phyloP scores from a whole-genome alignment of 2,113 vertebrate species.

The Lophura nycthemera region DNA sequence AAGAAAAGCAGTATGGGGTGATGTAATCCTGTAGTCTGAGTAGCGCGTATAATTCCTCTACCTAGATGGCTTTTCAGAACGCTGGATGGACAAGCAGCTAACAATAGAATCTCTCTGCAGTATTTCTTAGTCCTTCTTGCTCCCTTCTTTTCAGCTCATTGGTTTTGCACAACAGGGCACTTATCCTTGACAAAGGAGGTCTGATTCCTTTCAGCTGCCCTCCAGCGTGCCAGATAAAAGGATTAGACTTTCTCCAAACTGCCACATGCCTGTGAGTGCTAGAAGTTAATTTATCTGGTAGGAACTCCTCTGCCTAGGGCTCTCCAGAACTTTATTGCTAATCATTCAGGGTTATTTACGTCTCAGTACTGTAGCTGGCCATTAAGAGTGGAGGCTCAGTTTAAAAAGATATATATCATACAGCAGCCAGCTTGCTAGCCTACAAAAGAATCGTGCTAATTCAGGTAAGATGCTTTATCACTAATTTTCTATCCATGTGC shows the following conservation, averaged over 20 bases:
- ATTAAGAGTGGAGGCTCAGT: neutral
- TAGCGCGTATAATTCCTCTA: neutral
- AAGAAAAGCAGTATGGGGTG: slow-evolving; percentile 20
- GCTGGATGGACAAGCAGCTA: neutral
- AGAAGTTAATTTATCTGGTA: neutral
- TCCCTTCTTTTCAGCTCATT: slow-evolving; percentile 27
- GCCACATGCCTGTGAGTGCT: neutral
- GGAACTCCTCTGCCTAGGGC: neutral
- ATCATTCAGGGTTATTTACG: neutral
- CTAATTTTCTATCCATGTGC: neutral
- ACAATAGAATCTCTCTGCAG: slow-evolving; percentile 22
- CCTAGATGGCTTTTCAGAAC: slow-evolving; percentile 20
- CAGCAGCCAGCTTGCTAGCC: neutral
- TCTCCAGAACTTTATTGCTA: neutral
- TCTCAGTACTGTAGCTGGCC: neutral
- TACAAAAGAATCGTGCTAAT: neutral
- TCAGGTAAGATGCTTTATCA: neutral
- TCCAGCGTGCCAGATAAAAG: neutral
- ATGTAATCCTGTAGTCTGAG: slow-evolving; percentile 34
- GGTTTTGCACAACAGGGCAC: slow-evolving; percentile 29
- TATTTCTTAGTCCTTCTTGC: slow-evolving; percentile 10
- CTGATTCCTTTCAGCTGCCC: slow-evolving; percentile 32
- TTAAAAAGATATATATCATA: neutral
- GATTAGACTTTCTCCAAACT: neutral
- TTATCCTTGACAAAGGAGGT: neutral